Percentiles rank a stretch among this genome's conserved stretches.
Evolutionary conservation across 2,113 vertebrate genomes (phyloP).

Genomic region (Bombycilla garrulus): DNA sequence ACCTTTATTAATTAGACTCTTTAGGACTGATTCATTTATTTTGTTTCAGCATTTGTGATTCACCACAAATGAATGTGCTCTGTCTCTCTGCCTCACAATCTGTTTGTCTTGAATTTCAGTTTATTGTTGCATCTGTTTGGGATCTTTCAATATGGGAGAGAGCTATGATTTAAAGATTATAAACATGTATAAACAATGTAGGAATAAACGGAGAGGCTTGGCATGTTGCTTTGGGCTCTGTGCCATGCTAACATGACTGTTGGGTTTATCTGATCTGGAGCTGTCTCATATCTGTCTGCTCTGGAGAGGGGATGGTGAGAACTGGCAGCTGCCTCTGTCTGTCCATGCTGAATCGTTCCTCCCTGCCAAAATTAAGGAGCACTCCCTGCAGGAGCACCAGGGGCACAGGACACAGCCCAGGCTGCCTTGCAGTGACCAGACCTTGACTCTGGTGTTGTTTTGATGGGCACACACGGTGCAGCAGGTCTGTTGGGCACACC

Average conservation of each 20-base stretch:
- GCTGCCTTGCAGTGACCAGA: not conserved
- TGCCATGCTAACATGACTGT: not conserved
- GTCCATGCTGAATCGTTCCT: not conserved
- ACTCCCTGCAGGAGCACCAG: not conserved
- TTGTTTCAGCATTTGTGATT: conserved; percentile 34
- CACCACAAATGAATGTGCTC: not conserved
- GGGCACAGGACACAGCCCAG: rapidly evolving
- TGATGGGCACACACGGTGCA: rapidly evolving
- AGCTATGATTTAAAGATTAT: not conserved
- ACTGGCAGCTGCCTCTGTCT: not conserved
- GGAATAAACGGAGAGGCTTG: not conserved
- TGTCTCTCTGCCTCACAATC: not conserved
- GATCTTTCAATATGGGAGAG: not conserved
- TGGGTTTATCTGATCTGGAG: not conserved
- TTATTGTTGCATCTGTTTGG: conserved; percentile 21
- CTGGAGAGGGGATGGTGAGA: not conserved
- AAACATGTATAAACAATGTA: not conserved
- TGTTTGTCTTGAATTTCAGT: conserved; percentile 26
- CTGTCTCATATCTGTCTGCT: not conserved
- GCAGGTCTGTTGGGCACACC: not conserved
- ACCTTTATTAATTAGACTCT: conserved; percentile 60
- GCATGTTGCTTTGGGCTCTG: not conserved
- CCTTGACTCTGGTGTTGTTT: too few species aligned
- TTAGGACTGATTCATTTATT: conserved; percentile 50
- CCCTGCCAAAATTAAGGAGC: not conserved